These are phyloP conservation scores for Nycticryphes semicollaris DNA, from an alignment of 2,113 vertebrate genomes.

Conservation along the genomic window DNA sequence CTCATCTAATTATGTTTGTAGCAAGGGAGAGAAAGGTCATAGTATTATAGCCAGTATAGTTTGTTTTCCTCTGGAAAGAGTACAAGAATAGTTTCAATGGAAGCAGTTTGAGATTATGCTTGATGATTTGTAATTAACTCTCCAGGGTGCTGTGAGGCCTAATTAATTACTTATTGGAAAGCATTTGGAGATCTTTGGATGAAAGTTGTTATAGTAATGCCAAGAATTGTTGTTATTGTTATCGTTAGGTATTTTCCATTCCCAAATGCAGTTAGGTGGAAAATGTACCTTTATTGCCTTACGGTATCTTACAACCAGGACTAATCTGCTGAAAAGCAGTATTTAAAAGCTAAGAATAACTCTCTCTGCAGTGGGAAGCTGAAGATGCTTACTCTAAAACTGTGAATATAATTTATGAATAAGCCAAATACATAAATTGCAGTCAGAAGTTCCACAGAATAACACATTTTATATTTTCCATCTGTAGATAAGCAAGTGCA, in stretches of 20 bases:
- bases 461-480: constrained; percentile 36
- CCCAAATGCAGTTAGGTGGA: constrained; percentile 32
- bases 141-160: constrained; percentile 47
- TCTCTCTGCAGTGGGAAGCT: background rate
- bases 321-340: constrained; percentile 14
- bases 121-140: constrained; percentile 69
- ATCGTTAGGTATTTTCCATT: background rate
- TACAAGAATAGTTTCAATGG: constrained; percentile 35
- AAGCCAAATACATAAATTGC: constrained; percentile 39
- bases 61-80: constrained; percentile 55
- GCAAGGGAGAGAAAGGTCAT: constrained; percentile 7
- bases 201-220: constrained; percentile 36
- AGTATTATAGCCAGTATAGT: constrained; percentile 21
- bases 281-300: constrained; percentile 30
- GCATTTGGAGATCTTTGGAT: constrained; percentile 53
- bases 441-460: constrained; percentile 43
- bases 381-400: constrained; percentile 16
- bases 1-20: constrained; percentile 47
- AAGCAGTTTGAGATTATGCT: constrained; percentile 38
- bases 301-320: constrained; percentile 26
- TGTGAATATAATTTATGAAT: constrained; percentile 50
- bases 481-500: constrained; percentile 43
- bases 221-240: constrained; percentile 38
- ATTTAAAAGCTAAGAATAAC: constrained; percentile 32
- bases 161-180: constrained; percentile 67